Percentiles rank a stretch among this genome's conserved stretches.
Evolutionary conservation across 2,113 vertebrate genomes (phyloP).

Genomic region (Gallinago paraguaiae): DNA sequence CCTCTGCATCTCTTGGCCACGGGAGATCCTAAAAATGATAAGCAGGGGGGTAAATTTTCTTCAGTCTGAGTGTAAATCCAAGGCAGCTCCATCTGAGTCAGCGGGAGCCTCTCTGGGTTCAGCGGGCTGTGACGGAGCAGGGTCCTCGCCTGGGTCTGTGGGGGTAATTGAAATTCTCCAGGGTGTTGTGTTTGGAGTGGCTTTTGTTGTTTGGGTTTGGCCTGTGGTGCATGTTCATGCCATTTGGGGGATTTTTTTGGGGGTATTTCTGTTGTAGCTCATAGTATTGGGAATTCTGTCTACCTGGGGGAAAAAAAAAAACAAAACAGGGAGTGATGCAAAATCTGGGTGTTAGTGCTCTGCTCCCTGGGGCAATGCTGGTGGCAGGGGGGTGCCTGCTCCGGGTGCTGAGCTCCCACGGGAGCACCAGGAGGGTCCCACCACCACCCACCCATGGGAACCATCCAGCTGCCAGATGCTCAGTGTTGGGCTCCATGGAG

Average conservation of each 20-base stretch:
- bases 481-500: rapidly evolving
- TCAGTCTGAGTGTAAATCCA: not conserved
- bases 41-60: not conserved
- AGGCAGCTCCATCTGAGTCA: not conserved
- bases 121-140: not conserved
- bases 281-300: rapidly evolving
- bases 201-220: not conserved
- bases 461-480: not conserved
- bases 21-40: not conserved
- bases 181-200: not conserved
- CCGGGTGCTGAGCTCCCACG: rapidly evolving
- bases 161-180: not conserved
- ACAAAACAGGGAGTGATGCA: not conserved
- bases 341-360: rapidly evolving
- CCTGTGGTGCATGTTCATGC: not conserved
- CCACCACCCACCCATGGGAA: rapidly evolving
- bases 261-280: rapidly evolving
- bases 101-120: not conserved
- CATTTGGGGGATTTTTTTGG: rapidly evolving
- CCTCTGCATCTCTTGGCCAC: not conserved
- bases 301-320: not conserved
- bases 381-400: not conserved
- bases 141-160: not conserved
- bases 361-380: not conserved
- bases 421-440: not conserved